Conservation (phyloP, 2,888 invertebrate species). For the Tanypteryx hageni region DNA sequence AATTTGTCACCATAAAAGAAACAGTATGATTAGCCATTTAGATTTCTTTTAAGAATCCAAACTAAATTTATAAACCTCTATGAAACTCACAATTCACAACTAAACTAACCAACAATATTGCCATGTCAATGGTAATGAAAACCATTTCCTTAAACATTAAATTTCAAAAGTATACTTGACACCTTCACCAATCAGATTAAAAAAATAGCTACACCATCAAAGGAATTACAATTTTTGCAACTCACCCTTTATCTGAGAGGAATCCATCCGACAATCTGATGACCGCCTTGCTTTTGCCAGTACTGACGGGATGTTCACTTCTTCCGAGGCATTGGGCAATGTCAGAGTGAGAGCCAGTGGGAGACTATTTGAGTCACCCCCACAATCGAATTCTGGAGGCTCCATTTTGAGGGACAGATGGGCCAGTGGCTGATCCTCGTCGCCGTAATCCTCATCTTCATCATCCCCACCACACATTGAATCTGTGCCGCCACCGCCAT, state of each 20-base stretch:
- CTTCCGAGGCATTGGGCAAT: slow-evolving; percentile 36
- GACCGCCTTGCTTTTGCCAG: slow-evolving; percentile 14
- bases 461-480: slow-evolving; percentile 2
- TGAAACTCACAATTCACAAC: too few relatives aligned
- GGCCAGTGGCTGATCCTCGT: slow-evolving; percentile 44
- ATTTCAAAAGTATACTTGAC: too few relatives aligned
- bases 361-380: slow-evolving; percentile 39
- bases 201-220: background rate
- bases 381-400: slow-evolving; percentile 47
- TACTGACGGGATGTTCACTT: slow-evolving; percentile 12
- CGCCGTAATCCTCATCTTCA: slow-evolving; percentile 35
- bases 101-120: too few relatives aligned
- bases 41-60: too few relatives aligned
- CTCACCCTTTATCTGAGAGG: slow-evolving; percentile 37
- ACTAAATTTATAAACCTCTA: too few relatives aligned
- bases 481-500: background rate
- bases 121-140: too few relatives aligned
- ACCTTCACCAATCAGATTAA: background rate
- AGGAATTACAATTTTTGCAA: background rate
- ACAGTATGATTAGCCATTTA: too few relatives aligned
- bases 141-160: too few relatives aligned
- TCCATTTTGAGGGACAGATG: slow-evolving; percentile 57
- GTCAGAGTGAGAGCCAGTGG: slow-evolving; percentile 45
- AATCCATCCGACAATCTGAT: slow-evolving; percentile 23
- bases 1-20: too few relatives aligned